Base-by-base conservation (phyloP, 2,113 vertebrate genomes). In the Actinemys pallida region DNA sequence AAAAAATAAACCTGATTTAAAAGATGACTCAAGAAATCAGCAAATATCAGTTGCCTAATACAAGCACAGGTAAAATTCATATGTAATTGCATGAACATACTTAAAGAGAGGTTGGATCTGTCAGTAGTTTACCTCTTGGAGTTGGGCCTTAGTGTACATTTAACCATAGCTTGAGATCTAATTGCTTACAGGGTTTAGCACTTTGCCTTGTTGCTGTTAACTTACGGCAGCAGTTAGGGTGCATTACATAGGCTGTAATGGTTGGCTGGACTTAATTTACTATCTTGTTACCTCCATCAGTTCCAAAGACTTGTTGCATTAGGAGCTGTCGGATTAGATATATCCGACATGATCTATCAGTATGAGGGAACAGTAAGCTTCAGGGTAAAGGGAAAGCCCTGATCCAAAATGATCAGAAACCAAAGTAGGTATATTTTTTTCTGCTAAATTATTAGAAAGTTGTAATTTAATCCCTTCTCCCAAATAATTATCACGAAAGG, bases 101-200 rank as follows among this genome's bases (percentile, higher is more conserved):
- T 5, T 81, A 75, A 56, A 79, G 88, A 87, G 81, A 94, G 86
- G 65, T 91, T 45, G 42, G 42, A 25, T 29, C 75, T 94, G 88
- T 86, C 86, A 84, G 79, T 50, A 59, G 0, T 1, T 6, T 6
- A 13, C 17, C 8, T 16, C 10, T 78, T 47, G 42, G 7, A 47
- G 12, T 47, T 47, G 42, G 42, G 42, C 25, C 75, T 47, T 45
- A 27, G 24, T 78, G 42, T 27, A 12, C 24, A 12, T 45, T 76
- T 76, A 45, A 69, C 59, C 69, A 24, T 75, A 4, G 50, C 1
- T 56, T 17, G 27, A 53, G 56, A 22, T 29, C 3, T 4, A 2
- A 0, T 1, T 5, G 10, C 49, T 81, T 6, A n/a, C 62, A 50
- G 56, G 50, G 42, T 62, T 72, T 45, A 59, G 50, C 56, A 6